phyloP scores from a whole-genome alignment of 92 coral and sea anemone species.

The Plumapathes pennacea region DNA sequence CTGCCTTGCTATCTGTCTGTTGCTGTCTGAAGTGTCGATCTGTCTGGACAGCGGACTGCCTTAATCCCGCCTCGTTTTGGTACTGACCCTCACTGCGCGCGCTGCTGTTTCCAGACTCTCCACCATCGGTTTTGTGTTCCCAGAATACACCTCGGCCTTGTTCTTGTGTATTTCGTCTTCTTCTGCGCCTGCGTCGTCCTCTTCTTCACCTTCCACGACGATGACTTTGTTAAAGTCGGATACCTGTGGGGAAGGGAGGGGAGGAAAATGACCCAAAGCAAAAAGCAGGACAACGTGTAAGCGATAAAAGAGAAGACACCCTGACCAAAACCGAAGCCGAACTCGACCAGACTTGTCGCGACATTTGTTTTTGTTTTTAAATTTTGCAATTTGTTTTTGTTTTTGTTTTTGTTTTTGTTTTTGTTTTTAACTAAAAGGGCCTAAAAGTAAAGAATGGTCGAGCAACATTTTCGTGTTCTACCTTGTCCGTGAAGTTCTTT shows the following conservation, averaged over 20 bases:
- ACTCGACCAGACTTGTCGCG: no score
- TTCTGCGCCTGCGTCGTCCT: constrained; percentile 58
- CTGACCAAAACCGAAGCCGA: no score
- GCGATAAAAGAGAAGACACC: neutral
- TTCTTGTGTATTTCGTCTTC: constrained; percentile 58
- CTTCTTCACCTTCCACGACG: constrained; percentile 61
- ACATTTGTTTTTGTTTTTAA: no score
- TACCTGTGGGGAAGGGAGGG: constrained; percentile 43
- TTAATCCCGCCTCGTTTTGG: no score
- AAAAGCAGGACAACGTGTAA: neutral
- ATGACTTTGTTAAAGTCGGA: constrained; percentile 67
- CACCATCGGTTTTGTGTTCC: constrained; percentile 46
- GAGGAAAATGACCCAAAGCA: neutral
- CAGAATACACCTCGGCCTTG: constrained; percentile 65
- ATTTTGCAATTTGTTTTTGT: no score
- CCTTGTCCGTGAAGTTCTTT: constrained; percentile 79
- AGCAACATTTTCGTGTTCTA: neutral
- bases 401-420: no score
- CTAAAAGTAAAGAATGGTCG: no score
- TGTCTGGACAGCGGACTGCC: neutral
- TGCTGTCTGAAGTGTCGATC: no score
- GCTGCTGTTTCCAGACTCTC: constrained; percentile 45
- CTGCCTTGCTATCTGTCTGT: no score
- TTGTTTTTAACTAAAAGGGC: no score
- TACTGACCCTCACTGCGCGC: constrained; percentile 59